A percentile compares a stretch with the other conserved stretches of the same genome.
Evolutionary conservation across 2,113 vertebrate species (phyloP).

Genomic region (Macquaria australasica): DNA sequence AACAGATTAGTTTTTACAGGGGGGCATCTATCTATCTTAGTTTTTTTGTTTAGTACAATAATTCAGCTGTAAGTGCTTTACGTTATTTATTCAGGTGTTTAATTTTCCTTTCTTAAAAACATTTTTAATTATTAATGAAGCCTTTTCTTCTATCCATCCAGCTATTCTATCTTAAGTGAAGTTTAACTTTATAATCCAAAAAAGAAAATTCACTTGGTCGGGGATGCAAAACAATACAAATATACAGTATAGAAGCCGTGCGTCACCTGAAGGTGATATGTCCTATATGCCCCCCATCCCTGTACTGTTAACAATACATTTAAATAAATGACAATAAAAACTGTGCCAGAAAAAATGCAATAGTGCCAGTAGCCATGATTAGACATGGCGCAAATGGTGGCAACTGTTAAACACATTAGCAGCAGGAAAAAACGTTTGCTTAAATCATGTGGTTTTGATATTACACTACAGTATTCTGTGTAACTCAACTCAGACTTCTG

Average conservation of each 20-base stretch:
- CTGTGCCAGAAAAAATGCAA: too few relatives aligned
- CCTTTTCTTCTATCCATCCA: not conserved
- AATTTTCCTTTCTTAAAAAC: not conserved
- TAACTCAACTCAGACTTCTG: too few relatives aligned
- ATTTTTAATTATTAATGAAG: not conserved
- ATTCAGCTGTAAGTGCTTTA: not conserved
- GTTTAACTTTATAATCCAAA: not conserved
- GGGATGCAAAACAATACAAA: too few relatives aligned
- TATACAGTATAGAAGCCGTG: too few relatives aligned
- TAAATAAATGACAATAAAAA: not conserved
- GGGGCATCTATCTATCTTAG: not conserved
- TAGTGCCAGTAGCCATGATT: too few relatives aligned
- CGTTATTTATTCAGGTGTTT: not conserved
- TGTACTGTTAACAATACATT: not conserved
- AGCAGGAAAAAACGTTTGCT: too few relatives aligned
- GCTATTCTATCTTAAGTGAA: not conserved
- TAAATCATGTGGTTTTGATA: too few relatives aligned
- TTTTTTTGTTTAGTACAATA: not conserved
- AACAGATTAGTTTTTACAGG: conserved; percentile 9
- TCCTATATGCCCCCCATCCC: not conserved
- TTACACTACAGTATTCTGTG: too few relatives aligned
- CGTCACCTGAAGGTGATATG: not conserved
- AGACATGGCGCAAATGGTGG: too few relatives aligned
- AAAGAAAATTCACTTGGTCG: not conserved
- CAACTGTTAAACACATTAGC: too few relatives aligned